Conservation (phyloP, 2,113 vertebrate genomes). For the Sapayoa aenigma region DNA sequence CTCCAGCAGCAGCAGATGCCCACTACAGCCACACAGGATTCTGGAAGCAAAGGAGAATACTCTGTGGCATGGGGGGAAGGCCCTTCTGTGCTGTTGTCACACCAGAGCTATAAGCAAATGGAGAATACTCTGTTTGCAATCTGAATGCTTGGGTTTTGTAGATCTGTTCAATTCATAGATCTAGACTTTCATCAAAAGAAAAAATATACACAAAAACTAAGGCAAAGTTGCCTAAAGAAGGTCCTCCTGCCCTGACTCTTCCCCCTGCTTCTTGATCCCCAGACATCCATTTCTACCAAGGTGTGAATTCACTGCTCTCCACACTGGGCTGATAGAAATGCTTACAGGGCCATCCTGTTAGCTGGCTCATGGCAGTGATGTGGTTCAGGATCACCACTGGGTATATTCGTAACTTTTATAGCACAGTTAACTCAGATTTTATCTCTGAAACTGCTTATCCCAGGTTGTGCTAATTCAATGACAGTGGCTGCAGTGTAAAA, state of each 20-base stretch:
- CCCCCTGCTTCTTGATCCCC: neutral
- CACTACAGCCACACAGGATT: neutral
- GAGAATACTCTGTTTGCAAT: neutral
- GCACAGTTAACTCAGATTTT: neutral
- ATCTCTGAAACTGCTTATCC: neutral
- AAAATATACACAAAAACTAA: neutral
- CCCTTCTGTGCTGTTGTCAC: neutral
- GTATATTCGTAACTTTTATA: neutral
- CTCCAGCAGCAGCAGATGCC: neutral
- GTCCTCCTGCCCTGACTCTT: neutral
- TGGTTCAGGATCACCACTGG: neutral
- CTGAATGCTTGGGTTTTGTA: neutral
- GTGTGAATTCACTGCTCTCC: neutral
- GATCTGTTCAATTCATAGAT: neutral
- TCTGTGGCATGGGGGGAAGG: accelerated
- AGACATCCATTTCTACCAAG: neutral
- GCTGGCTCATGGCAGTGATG: neutral
- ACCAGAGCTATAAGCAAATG: neutral
- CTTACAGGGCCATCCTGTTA: neutral
- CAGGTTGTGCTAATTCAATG: neutral
- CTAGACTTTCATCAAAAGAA: neutral
- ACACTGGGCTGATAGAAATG: neutral
- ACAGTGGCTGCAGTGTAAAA: neutral
- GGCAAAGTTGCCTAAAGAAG: neutral
- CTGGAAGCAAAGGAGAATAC: neutral